Evolutionary conservation across 2,888 invertebrate genomes (phyloP).

Genomic region (Spatulosminthurus flaviceps): DNA sequence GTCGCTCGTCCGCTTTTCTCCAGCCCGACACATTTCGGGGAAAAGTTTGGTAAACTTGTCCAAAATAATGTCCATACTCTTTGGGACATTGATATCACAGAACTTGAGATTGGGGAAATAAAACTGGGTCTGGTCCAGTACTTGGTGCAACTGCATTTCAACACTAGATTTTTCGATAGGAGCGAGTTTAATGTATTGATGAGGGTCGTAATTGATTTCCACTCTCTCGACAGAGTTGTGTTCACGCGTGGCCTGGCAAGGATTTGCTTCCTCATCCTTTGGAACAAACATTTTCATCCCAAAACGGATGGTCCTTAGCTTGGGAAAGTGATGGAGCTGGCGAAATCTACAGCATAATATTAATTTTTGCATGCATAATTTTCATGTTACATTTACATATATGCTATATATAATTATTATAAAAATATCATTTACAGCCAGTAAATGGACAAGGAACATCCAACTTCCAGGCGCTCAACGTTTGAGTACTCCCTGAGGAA

Average conservation of each 20-base stretch:
- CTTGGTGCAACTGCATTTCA: not conserved
- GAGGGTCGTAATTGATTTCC: slow-evolving; percentile 30
- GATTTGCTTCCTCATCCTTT: not conserved
- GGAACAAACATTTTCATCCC: slow-evolving; percentile 6
- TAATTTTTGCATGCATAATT: not conserved
- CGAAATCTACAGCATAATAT: slow-evolving; percentile 9
- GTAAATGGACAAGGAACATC: slow-evolving; percentile 8
- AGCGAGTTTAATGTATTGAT: not conserved
- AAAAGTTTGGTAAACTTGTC: not conserved
- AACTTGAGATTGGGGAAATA: slow-evolving; percentile 21
- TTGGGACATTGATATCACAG: slow-evolving; percentile 22
- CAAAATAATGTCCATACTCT: not conserved
- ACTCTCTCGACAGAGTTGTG: not conserved
- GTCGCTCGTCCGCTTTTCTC: slow-evolving; percentile 25
- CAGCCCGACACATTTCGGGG: not conserved
- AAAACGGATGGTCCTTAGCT: not conserved
- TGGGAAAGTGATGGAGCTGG: slow-evolving; percentile 9
- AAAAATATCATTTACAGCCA: slow-evolving; percentile 23
- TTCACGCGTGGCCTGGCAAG: not conserved
- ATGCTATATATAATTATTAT: not conserved
- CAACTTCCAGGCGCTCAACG: slow-evolving; percentile 31
- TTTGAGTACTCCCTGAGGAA: slow-evolving; percentile 24
- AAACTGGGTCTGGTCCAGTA: not conserved
- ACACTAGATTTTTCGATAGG: not conserved
- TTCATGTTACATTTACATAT: too few relatives aligned